Conservation (phyloP, 2,888 invertebrate genomes). For the Drosophila histrio region DNA sequence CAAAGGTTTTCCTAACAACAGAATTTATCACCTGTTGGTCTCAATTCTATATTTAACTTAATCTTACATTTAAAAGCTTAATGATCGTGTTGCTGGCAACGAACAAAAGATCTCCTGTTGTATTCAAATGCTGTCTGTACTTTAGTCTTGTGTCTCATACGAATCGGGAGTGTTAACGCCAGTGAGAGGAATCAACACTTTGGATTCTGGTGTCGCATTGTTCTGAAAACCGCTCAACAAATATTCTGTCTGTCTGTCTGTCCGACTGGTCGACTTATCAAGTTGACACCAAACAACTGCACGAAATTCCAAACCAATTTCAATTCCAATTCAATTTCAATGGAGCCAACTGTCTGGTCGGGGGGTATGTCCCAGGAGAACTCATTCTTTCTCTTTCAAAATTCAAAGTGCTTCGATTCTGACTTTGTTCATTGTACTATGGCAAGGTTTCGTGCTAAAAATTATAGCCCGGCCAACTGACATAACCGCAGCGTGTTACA, state of each 20-base stretch:
- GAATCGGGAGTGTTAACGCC: slow-evolving; percentile 48
- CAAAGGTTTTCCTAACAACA: too few species aligned
- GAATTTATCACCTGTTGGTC: too few species aligned
- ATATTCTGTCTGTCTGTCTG: slow-evolving; percentile 26
- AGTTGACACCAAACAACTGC: slow-evolving; percentile 83
- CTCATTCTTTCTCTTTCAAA: background rate
- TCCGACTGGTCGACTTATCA: slow-evolving; percentile 74
- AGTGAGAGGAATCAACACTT: slow-evolving; percentile 30
- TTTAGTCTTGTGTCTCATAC: background rate
- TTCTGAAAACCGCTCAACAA: slow-evolving; percentile 38
- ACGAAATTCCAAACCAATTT: slow-evolving; percentile 81
- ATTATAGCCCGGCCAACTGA: slow-evolving; percentile 72
- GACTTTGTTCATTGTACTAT: slow-evolving; percentile 33
- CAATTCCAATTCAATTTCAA: slow-evolving; percentile 67
- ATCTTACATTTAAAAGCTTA: background rate
- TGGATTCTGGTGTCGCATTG: slow-evolving; percentile 56
- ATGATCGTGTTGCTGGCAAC: slow-evolving; percentile 1
- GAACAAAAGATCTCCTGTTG: background rate
- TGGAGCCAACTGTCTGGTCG: slow-evolving; percentile 26
- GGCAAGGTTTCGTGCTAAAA: slow-evolving; percentile 61
- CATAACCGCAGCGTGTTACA: slow-evolving; percentile 63
- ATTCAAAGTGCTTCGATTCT: slow-evolving; percentile 15
- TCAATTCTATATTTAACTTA: too few species aligned
- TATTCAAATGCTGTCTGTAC: slow-evolving; percentile 8
- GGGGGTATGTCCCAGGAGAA: slow-evolving; percentile 25